A percentile compares a stretch with the other conserved stretches of the same genome.
Conservation (phyloP, 2,797 vertebrate species). For the Acestrorhynchus altus region DNA sequence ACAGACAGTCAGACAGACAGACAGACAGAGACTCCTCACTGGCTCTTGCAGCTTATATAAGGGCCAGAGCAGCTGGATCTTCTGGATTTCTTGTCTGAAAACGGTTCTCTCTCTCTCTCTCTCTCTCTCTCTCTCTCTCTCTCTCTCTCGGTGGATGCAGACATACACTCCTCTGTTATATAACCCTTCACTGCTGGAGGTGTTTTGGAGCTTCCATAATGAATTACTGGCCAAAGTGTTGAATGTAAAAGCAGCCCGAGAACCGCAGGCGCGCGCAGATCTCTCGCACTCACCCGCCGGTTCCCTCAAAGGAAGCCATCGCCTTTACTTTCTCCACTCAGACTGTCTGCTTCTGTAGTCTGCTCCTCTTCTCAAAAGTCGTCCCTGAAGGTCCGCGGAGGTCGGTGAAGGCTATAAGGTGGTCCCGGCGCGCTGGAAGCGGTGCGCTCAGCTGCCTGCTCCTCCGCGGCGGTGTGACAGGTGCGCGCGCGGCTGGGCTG, state of each 20-base stretch:
- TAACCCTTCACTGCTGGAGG: not conserved
- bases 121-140: no score
- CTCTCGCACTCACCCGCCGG: not conserved
- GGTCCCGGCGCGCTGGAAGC: not conserved
- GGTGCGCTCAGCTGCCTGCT: not conserved
- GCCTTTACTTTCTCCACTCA: not conserved
- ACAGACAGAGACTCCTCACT: not conserved
- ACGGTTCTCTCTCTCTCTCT: not conserved
- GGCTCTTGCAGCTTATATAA: slow-evolving; percentile 10
- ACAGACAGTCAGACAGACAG: not conserved
- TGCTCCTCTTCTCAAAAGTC: not conserved
- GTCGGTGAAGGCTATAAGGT: not conserved
- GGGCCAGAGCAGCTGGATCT: not conserved
- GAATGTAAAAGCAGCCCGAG: not conserved
- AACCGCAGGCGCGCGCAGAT: not conserved
- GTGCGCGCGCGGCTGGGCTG: slow-evolving; percentile 41
- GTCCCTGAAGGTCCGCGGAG: not conserved
- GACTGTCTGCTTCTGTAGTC: not conserved
- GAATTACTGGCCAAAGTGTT: not conserved
- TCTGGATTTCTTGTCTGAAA: not conserved
- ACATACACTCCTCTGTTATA: not conserved
- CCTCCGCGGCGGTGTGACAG: slow-evolving; percentile 23
- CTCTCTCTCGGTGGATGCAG: not conserved
- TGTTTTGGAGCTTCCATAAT: not conserved
- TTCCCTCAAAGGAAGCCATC: not conserved